Evolutionary conservation across 2,797 vertebrate species (phyloP).

Genomic region (Sciurus carolinensis): DNA sequence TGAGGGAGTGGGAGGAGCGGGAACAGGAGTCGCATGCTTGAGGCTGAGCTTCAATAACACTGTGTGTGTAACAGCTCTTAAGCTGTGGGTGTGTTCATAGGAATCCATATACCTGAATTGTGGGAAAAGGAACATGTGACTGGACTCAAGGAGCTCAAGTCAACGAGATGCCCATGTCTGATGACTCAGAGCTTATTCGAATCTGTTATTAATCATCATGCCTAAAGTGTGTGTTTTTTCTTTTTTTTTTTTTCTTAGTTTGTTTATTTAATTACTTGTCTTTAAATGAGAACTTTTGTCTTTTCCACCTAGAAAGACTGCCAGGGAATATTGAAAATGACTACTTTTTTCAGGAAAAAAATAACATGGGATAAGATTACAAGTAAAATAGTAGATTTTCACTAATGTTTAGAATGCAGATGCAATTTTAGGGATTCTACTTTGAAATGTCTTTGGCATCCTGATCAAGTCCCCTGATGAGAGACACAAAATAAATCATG

Average conservation of each 20-base stretch:
- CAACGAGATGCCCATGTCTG: neutral
- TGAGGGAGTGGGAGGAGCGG: neutral
- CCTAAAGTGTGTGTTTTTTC: neutral
- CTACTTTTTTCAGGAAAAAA: neutral
- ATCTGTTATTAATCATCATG: neutral
- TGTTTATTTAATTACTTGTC: neutral
- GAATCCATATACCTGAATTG: neutral
- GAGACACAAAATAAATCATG: neutral
- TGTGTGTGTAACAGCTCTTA: fast-evolving
- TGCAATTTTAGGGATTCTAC: neutral
- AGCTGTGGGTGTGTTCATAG: neutral
- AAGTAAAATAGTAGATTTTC: neutral
- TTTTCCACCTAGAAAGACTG: neutral
- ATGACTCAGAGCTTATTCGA: neutral
- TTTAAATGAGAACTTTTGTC: neutral
- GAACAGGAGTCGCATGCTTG: neutral
- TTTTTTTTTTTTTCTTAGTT: neutral
- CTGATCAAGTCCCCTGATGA: neutral
- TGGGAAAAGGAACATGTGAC: neutral
- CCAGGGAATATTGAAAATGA: neutral
- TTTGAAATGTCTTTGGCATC: neutral
- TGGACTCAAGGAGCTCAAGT: neutral
- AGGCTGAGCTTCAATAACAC: neutral
- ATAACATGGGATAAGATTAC: neutral
- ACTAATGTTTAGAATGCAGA: neutral